phyloP scores from a whole-genome alignment of 2,113 vertebrate species.

The Butorides virescens region DNA sequence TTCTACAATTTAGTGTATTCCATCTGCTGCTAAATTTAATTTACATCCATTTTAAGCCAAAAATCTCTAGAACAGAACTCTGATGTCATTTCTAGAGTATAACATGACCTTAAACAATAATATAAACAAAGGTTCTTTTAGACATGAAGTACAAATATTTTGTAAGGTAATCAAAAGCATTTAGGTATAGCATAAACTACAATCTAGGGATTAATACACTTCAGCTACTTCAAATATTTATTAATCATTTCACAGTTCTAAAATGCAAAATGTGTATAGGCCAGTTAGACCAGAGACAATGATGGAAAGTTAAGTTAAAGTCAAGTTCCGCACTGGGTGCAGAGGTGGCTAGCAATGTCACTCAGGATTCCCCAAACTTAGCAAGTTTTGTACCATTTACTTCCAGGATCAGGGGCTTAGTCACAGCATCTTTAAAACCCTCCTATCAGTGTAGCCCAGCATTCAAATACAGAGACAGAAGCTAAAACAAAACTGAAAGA shows the following conservation, averaged over 20 bases:
- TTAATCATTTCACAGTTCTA: neutral
- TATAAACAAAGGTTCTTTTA: neutral
- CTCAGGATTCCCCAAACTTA: neutral
- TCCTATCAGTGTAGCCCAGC: neutral
- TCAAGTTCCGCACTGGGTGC: neutral
- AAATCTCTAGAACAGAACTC: neutral
- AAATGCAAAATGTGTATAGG: neutral
- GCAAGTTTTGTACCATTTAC: neutral
- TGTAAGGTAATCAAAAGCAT: neutral
- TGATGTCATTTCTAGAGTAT: neutral
- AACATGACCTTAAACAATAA: neutral
- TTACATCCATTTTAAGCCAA: neutral
- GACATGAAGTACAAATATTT: neutral
- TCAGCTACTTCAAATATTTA: neutral
- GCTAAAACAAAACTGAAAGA: neutral
- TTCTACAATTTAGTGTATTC: neutral
- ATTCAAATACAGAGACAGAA: neutral
- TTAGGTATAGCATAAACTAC: neutral
- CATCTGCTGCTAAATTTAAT: neutral
- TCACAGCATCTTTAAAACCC: neutral
- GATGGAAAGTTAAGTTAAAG: neutral
- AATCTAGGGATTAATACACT: neutral
- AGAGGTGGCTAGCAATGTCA: neutral
- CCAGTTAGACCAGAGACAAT: neutral
- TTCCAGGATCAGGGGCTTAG: neutral